Conservation (phyloP, 2,797 vertebrate species). For the Rhinichthys osculus region DNA sequence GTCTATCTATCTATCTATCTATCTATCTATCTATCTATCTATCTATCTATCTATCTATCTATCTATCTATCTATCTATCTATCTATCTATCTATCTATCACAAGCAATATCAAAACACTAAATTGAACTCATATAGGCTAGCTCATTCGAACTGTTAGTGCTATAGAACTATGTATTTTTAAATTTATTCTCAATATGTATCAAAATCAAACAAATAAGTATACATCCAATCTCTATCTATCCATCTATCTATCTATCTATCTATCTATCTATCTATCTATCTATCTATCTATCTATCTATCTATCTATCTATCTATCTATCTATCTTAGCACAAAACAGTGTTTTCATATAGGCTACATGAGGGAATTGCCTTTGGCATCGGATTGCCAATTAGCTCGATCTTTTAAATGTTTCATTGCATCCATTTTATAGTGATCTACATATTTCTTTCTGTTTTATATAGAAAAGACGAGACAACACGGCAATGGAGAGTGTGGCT, state of each 20-base stretch:
- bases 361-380: not conserved
- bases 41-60: too few relatives aligned
- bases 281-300: not conserved
- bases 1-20: not conserved
- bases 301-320: not conserved
- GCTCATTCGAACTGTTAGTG: too few relatives aligned
- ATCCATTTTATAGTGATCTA: not conserved
- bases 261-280: not conserved
- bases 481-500: not conserved
- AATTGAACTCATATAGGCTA: too few relatives aligned
- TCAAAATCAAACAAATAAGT: too few relatives aligned
- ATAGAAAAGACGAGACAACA: not conserved
- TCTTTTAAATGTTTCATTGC: not conserved
- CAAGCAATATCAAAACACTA: too few relatives aligned
- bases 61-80: too few relatives aligned
- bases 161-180: too few relatives aligned
- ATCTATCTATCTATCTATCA: too few relatives aligned
- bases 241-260: not conserved
- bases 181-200: too few relatives aligned
- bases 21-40: not conserved
- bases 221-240: too few relatives aligned
- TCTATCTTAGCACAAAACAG: not conserved
- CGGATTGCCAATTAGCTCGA: not conserved
- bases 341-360: not conserved
- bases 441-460: accelerated